Conservation (phyloP, 1,140 invertebrate genomes). For the Euglossa dilemma region DNA sequence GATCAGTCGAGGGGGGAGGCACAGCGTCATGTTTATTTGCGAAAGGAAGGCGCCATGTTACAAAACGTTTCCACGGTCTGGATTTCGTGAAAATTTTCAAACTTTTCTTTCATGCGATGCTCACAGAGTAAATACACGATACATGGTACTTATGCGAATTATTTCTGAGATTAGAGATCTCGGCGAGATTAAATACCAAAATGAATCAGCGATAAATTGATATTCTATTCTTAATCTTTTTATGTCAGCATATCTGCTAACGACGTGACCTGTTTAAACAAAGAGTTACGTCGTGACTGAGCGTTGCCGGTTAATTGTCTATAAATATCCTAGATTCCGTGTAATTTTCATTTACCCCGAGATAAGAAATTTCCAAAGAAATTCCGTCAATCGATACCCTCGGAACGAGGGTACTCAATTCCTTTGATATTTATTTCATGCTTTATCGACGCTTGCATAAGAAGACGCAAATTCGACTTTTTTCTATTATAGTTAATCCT, state of each 20-base stretch:
- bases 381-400: not conserved
- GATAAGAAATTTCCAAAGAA: not conserved
- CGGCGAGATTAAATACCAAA: too few relatives aligned
- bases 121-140: too few relatives aligned
- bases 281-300: not conserved
- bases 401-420: too few relatives aligned
- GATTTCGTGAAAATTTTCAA: too few relatives aligned
- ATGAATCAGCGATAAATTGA: not conserved
- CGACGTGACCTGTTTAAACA: not conserved
- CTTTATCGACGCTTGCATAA: too few relatives aligned
- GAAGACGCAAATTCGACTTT: too few relatives aligned
- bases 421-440: too few relatives aligned
- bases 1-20: not conserved
- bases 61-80: too few relatives aligned
- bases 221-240: not conserved
- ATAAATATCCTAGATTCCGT: not conserved
- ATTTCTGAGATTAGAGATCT: too few relatives aligned
- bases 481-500: too few relatives aligned
- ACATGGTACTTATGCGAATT: too few relatives aligned
- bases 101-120: too few relatives aligned
- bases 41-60: not conserved
- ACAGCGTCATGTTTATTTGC: not conserved
- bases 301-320: not conserved
- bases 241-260: not conserved
- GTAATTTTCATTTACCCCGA: not conserved